Evolutionary conservation across 2,113 vertebrate species (phyloP).

Genomic region (Callaeas wilsoni): DNA sequence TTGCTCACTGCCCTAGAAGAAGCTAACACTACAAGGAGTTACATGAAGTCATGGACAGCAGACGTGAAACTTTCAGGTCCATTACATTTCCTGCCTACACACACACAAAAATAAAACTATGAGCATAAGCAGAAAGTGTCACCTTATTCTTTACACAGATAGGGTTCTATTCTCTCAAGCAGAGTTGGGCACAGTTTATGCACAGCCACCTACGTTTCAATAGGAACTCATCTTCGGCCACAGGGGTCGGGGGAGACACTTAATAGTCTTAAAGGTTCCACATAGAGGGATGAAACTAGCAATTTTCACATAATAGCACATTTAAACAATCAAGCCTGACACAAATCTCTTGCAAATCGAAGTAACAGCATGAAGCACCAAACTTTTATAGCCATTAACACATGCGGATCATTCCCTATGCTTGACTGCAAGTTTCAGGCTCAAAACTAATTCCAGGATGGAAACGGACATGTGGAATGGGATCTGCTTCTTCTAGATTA

Average conservation of each 20-base stretch:
- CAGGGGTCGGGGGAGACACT: background rate
- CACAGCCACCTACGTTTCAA: background rate
- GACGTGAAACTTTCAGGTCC: background rate
- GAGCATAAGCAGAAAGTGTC: background rate
- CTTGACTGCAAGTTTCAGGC: background rate
- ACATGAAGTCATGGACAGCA: background rate
- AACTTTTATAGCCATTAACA: background rate
- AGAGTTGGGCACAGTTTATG: background rate
- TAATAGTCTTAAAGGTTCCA: background rate
- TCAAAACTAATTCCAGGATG: background rate
- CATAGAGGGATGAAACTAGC: background rate
- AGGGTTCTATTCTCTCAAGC: background rate
- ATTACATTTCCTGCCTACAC: background rate
- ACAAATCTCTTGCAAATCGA: background rate
- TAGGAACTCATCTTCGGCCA: background rate
- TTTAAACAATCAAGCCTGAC: background rate
- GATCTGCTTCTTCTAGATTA: background rate
- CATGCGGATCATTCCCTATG: accelerated
- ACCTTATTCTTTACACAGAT: background rate
- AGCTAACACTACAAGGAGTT: background rate
- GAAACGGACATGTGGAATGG: background rate
- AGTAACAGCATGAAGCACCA: background rate
- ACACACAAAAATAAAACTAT: background rate
- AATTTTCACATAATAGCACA: background rate
- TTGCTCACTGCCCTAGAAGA: background rate